phyloP scores from a whole-genome alignment of 2,888 invertebrate genomes.

The Metallyticus violacea region DNA sequence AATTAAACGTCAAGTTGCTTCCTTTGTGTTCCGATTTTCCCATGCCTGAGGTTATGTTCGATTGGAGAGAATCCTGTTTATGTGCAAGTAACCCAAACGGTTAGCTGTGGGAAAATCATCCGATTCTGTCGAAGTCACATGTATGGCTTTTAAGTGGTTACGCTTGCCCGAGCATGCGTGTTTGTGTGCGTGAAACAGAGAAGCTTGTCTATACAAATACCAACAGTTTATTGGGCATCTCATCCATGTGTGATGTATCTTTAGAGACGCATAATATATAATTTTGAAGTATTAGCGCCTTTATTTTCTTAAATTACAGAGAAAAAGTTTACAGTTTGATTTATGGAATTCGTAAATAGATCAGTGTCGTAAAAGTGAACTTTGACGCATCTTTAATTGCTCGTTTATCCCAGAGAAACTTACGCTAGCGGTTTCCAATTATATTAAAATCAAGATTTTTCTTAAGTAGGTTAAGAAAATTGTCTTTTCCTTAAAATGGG shows the following conservation, averaged over 20 bases:
- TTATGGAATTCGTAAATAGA: background rate
- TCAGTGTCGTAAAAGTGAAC: no score
- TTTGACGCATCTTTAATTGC: no score
- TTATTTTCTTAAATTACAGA: background rate
- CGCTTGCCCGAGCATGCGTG: background rate
- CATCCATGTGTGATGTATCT: background rate
- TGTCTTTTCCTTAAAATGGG: no score
- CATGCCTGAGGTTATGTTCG: background rate
- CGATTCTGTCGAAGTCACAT: background rate
- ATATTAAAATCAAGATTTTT: no score
- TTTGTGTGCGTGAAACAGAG: no score
- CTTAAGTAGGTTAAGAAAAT: no score
- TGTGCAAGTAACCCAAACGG: background rate
- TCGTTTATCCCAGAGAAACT: no score
- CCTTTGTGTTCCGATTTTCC: background rate
- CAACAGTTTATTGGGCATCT: background rate
- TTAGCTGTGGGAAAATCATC: background rate
- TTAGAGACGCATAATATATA: background rate
- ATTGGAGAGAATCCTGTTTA: background rate
- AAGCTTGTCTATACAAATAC: background rate
- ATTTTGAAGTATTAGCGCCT: background rate
- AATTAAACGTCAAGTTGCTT: background rate
- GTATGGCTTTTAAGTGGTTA: background rate
- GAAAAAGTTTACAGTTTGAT: no score
- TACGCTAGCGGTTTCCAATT: no score